These are phyloP conservation scores for Eutrigla gurnardus DNA, from an alignment of 2,797 vertebrate genomes.

Conservation along the genomic window DNA sequence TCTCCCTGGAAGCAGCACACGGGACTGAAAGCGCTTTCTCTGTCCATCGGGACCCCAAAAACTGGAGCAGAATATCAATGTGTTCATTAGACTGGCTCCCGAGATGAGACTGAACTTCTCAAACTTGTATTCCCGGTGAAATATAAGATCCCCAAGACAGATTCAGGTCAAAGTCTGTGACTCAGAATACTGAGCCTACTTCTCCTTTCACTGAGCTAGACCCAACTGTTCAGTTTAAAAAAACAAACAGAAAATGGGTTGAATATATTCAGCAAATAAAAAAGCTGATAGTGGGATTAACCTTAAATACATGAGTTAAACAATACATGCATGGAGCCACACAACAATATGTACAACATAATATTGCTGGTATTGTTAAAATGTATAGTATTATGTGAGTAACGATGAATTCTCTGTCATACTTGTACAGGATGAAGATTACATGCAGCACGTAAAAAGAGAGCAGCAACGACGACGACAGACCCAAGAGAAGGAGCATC, in stretches of 20 bases:
- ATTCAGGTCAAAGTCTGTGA: slow-evolving; percentile 67
- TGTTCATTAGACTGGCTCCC: slow-evolving; percentile 66
- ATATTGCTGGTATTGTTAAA: background rate
- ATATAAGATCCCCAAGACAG: slow-evolving; percentile 65
- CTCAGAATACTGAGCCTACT: slow-evolving; percentile 50
- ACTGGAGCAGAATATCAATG: slow-evolving; percentile 67
- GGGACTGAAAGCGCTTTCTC: slow-evolving; percentile 41
- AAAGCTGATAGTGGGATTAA: background rate
- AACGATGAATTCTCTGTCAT: slow-evolving; percentile 9
- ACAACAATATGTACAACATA: background rate
- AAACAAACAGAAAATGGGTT: too few relatives aligned
- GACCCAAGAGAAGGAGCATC: slow-evolving; percentile 37
- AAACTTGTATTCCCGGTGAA: slow-evolving; percentile 64
- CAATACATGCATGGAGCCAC: background rate
- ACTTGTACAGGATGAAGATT: slow-evolving; percentile 63
- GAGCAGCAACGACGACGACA: slow-evolving; percentile 41
- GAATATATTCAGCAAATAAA: slow-evolving; percentile 2
- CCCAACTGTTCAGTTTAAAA: background rate
- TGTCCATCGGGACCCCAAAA: slow-evolving; percentile 39
- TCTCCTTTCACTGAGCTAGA: slow-evolving; percentile 23
- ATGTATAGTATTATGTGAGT: background rate
- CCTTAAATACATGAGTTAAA: background rate
- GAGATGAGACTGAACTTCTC: slow-evolving; percentile 56
- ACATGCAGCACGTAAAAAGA: slow-evolving; percentile 34
- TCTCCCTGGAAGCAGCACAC: slow-evolving; percentile 45